Percentiles rank a stretch among this genome's conserved stretches.
These are phyloP conservation scores for Hydrochoerus hydrochaeris DNA, from an alignment of 2,113 vertebrate species.

Conservation along the genomic window DNA sequence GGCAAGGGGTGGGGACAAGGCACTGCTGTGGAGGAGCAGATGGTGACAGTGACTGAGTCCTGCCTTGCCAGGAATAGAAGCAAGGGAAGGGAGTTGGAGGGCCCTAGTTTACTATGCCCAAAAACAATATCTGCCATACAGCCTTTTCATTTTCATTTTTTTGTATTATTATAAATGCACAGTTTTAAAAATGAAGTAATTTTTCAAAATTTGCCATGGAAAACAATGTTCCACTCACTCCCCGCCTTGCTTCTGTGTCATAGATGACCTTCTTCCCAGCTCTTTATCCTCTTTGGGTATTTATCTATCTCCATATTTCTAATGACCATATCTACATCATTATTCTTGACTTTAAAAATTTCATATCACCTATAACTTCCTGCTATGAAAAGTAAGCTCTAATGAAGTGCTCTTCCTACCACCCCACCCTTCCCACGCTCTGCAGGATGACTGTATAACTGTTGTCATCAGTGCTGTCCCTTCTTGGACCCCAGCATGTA, in stretches of 20 bases:
- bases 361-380: not conserved
- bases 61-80: not conserved
- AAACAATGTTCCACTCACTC: accelerated
- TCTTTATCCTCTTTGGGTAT: not conserved
- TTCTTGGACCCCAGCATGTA: not conserved
- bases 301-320: not conserved
- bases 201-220: not conserved
- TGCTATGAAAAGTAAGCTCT: not conserved
- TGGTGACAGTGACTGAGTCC: not conserved
- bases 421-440: not conserved
- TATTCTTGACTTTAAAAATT: not conserved
- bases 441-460: not conserved
- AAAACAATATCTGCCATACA: slow-evolving; percentile 9
- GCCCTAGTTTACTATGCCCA: not conserved
- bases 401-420: not conserved
- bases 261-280: not conserved
- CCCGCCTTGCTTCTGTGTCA: accelerated
- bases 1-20: not conserved
- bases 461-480: no score
- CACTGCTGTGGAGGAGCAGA: not conserved
- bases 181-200: not conserved
- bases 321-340: not conserved
- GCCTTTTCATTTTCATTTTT: slow-evolving; percentile 32
- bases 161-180: not conserved
- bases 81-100: not conserved